Conservation (phyloP, 2,888 invertebrate species). For the Plebejus argus region DNA sequence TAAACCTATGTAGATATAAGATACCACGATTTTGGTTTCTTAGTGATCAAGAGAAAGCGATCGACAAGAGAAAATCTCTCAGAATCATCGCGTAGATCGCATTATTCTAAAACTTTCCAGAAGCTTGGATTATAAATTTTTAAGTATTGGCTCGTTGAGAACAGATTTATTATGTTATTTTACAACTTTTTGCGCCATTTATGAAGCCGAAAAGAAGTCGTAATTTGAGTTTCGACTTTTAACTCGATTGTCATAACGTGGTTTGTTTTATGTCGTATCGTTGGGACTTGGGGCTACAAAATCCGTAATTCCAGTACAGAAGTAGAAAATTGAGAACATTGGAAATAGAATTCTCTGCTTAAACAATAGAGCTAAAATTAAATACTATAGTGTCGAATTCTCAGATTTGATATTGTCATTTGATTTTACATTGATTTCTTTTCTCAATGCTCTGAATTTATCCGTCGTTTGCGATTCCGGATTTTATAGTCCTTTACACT, state of each 20-base stretch:
- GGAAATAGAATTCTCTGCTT: too few species aligned
- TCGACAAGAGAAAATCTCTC: background rate
- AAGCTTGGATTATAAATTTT: background rate
- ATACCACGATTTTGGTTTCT: background rate
- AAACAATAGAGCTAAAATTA: too few species aligned
- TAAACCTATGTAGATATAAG: background rate
- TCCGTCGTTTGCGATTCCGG: too few species aligned
- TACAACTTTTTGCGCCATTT: background rate
- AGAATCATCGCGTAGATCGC: background rate
- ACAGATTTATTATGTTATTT: background rate
- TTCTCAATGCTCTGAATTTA: too few species aligned
- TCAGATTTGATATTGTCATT: too few species aligned
- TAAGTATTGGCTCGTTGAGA: background rate
- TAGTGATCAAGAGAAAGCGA: background rate
- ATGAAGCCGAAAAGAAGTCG: background rate
- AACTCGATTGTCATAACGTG: background rate
- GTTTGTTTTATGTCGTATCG: background rate
- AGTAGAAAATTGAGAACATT: too few species aligned
- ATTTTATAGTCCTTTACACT: too few species aligned
- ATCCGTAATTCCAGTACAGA: background rate
- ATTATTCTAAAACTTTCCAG: constrained; percentile 16
- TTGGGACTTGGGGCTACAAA: background rate
- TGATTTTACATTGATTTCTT: too few species aligned
- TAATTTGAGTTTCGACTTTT: background rate
- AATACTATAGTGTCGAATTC: too few species aligned